Evolutionary conservation across 2,888 invertebrate genomes (phyloP).

Genomic region (Ormia ochracea): DNA sequence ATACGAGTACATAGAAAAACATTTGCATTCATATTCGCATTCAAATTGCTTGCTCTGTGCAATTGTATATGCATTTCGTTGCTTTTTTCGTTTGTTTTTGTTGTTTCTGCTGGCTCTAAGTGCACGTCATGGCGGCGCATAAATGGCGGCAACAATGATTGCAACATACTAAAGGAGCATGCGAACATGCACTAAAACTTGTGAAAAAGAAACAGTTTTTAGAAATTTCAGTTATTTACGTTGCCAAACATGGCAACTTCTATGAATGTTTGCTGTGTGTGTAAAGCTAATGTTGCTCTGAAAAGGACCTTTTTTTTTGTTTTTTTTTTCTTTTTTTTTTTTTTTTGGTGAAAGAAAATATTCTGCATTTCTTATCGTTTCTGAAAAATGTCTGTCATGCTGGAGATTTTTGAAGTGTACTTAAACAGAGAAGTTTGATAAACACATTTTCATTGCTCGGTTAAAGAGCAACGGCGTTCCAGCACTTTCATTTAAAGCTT

Average conservation of each 20-base stretch:
- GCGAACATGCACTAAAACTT: neutral
- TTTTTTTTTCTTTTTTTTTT: neutral
- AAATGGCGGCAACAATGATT: conserved; percentile 64
- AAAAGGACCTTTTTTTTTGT: too few relatives aligned
- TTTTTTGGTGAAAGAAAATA: neutral
- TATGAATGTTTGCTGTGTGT: conserved; percentile 28
- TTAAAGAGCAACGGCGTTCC: too few relatives aligned
- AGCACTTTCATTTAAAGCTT: too few relatives aligned
- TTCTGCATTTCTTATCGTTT: conserved; percentile 56
- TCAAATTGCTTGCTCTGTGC: conserved; percentile 52
- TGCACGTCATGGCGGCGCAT: conserved; percentile 65
- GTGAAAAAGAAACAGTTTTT: conserved; percentile 22
- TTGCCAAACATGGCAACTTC: conserved; percentile 46
- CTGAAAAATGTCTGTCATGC: conserved; percentile 51
- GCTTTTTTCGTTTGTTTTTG: conserved; percentile 20
- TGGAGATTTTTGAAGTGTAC: conserved; percentile 35
- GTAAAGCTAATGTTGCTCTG: too few relatives aligned
- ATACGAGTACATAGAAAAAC: conserved; percentile 13
- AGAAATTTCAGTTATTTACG: conserved; percentile 52
- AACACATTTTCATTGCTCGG: neutral
- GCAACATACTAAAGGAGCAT: too few relatives aligned
- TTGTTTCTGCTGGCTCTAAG: conserved; percentile 40
- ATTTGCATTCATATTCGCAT: conserved; percentile 58
- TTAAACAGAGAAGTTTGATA: conserved; percentile 27
- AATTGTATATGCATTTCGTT: conserved; percentile 42